phyloP scores from a whole-genome alignment of 1,140 invertebrate species.

The Linepithema humile region DNA sequence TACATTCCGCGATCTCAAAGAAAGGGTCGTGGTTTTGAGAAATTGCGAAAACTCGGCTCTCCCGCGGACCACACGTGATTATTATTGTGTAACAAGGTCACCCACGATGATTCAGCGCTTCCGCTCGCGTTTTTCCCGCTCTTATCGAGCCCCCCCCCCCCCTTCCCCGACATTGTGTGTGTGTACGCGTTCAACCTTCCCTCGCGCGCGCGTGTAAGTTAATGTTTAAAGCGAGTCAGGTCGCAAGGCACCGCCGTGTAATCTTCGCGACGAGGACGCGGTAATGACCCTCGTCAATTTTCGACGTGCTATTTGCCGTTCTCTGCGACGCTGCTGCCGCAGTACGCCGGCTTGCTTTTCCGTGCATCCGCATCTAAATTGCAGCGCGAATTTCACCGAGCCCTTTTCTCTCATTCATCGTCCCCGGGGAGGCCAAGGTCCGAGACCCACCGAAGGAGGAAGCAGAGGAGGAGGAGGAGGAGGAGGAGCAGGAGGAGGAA shows the following conservation, averaged over 20 bases:
- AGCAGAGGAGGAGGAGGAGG: no score
- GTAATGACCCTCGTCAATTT: constrained; percentile 54
- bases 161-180: neutral
- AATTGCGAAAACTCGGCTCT: neutral
- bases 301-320: constrained; percentile 48
- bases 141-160: neutral
- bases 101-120: constrained; percentile 15
- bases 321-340: neutral
- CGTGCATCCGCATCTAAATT: constrained; percentile 42
- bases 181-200: neutral
- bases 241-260: constrained; percentile 42
- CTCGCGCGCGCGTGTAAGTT: neutral
- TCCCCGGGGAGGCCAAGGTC: constrained; percentile 40
- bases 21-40: constrained; percentile 18
- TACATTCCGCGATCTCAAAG: neutral
- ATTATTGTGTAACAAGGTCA: constrained; percentile 49
- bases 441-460: no score
- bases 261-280: constrained; percentile 45
- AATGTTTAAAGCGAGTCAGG: constrained; percentile 12
- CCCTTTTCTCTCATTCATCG: constrained; percentile 32
- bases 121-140: constrained; percentile 35
- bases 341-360: neutral
- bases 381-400: constrained; percentile 29
- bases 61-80: neutral
- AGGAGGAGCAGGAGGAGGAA: no score